phyloP scores from a whole-genome alignment of 2,888 invertebrate genomes.

The Yponomeuta cagnagella region DNA sequence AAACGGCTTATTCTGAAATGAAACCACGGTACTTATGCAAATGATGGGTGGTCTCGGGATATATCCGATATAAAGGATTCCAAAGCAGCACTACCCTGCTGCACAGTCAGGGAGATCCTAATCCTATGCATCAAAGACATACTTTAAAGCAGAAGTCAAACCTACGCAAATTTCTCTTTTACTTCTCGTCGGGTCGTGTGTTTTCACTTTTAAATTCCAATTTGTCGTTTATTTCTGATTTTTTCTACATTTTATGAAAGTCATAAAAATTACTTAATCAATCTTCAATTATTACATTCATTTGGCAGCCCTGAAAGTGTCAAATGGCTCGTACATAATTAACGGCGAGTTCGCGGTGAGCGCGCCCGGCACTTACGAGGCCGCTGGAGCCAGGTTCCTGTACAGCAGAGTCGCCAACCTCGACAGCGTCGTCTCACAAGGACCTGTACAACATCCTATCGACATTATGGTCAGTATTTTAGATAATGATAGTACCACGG shows the following conservation, averaged over 20 bases:
- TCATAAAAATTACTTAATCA: no score
- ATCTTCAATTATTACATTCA: not conserved
- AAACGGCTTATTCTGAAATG: no score
- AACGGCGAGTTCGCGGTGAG: slow-evolving; percentile 83
- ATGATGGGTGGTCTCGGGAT: not conserved
- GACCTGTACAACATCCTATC: slow-evolving; percentile 84
- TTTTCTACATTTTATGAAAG: no score
- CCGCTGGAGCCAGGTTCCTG: slow-evolving; percentile 81
- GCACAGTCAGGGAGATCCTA: no score
- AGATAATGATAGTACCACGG: no score
- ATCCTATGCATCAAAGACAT: no score
- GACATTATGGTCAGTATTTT: slow-evolving; percentile 82
- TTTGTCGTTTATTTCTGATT: no score
- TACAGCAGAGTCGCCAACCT: slow-evolving; percentile 81
- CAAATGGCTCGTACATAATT: slow-evolving; percentile 82
- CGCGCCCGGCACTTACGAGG: slow-evolving; percentile 77
- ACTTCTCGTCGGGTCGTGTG: no score
- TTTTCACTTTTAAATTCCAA: no score
- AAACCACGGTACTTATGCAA: no score
- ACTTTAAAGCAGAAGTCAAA: no score
- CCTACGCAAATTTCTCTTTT: no score
- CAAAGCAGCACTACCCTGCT: not conserved
- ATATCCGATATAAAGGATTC: not conserved
- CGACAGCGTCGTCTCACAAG: slow-evolving; percentile 82
- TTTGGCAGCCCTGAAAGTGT: slow-evolving; percentile 82